Conservation (phyloP, 1,140 invertebrate species). For the Theocolax elegans region DNA sequence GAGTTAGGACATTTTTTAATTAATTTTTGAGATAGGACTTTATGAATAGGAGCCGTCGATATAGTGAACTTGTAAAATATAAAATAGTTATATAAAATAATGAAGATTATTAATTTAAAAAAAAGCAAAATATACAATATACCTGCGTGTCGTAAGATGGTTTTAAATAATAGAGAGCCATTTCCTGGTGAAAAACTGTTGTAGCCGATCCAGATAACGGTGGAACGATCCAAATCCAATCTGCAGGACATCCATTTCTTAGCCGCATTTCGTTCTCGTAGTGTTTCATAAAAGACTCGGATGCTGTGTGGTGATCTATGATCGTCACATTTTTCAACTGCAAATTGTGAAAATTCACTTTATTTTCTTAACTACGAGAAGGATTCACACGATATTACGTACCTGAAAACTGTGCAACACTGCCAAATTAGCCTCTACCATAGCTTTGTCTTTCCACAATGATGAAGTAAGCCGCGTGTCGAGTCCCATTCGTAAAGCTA, state of each 20-base stretch:
- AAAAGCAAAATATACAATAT: too few relatives aligned
- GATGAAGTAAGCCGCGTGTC: conserved; percentile 85
- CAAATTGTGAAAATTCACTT: conserved; percentile 32
- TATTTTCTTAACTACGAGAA: too few relatives aligned
- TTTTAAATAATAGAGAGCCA: conserved; percentile 90
- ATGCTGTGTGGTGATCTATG: conserved; percentile 94
- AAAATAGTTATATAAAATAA: too few relatives aligned
- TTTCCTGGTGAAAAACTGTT: conserved; percentile 96
- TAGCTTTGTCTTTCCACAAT: conserved; percentile 92
- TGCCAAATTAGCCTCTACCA: conserved; percentile 91
- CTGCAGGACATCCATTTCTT: conserved; percentile 92
- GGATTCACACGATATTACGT: too few relatives aligned
- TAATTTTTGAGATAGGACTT: too few relatives aligned
- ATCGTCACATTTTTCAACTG: conserved; percentile 88
- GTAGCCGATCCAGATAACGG: conserved; percentile 90
- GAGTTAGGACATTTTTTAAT: too few relatives aligned
- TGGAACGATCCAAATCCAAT: conserved; percentile 98
- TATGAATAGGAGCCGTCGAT: too few relatives aligned
- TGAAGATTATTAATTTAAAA: too few relatives aligned
- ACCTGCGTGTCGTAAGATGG: conserved; percentile 94
- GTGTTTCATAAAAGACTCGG: conserved; percentile 96
- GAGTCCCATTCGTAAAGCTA: conserved; percentile 88
- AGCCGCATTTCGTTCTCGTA: conserved; percentile 90
- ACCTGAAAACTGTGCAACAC: conserved; percentile 94
- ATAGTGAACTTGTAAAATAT: too few relatives aligned